Percentiles rank a stretch among this genome's conserved stretches.
These are phyloP conservation scores for Archivesica marissinica DNA, from an alignment of 1,140 invertebrate genomes.

Conservation along the genomic window DNA sequence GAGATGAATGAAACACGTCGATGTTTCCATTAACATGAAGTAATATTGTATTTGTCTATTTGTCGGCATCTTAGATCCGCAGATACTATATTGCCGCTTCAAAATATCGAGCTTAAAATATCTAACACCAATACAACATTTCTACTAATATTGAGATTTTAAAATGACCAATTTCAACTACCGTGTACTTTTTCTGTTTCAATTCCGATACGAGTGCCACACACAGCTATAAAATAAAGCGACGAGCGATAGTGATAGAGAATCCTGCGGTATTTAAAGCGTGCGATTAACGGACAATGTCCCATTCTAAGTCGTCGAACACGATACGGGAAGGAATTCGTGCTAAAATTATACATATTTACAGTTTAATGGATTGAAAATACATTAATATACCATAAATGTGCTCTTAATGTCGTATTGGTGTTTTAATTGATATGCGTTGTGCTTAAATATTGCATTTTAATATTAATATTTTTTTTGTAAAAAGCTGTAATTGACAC, in stretches of 20 bases:
- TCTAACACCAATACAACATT: too few relatives aligned
- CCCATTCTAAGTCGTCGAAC: background rate
- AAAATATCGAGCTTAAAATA: too few relatives aligned
- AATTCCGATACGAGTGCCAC: background rate
- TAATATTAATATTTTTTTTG: background rate
- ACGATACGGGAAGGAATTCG: background rate
- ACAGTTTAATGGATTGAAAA: conserved; percentile 8
- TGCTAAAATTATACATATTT: conserved; percentile 13
- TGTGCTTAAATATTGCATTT: conserved; percentile 12
- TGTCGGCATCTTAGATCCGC: too few relatives aligned
- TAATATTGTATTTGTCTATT: too few relatives aligned
- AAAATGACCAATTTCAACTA: background rate
- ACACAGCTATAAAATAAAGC: background rate
- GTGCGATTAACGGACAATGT: conserved; percentile 2
- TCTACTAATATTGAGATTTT: too few relatives aligned
- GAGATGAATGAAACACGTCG: too few relatives aligned
- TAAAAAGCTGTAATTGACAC: conserved; percentile 11
- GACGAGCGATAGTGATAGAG: background rate
- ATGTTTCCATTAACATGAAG: too few relatives aligned
- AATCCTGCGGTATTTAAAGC: background rate
- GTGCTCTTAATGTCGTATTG: conserved; percentile 3
- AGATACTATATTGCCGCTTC: too few relatives aligned
- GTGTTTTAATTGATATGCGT: background rate
- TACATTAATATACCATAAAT: conserved; percentile 31
- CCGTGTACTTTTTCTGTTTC: too few relatives aligned